Evolutionary conservation across 2,888 invertebrate species (phyloP), one percentile per base, ranked within the genome.

Genomic region (Ctenicera cuprea): DNA sequence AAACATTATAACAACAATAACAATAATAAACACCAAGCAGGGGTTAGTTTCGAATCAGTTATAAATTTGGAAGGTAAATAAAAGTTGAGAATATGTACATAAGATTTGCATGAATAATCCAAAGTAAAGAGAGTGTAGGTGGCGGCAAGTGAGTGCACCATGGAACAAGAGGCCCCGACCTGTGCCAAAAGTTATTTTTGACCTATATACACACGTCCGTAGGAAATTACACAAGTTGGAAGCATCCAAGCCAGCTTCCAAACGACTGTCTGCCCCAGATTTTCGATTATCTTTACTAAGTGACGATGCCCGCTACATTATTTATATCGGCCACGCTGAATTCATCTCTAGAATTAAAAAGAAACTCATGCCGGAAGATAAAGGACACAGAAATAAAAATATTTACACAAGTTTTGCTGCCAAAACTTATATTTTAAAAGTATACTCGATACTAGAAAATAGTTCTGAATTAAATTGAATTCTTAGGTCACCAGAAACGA

Each of bases 101-200:
- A 45, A 62, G 16, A 62, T 62, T 62, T 63, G 64, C 64, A 64
- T 64, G 48, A 64, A 63, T 63, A 63, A 45, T 20, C 45, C 8
- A 2, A 26, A 20, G 22, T 14, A 1, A 61, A 30, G 12, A 63
- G 12, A 63, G 33, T 48, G 73, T 73, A 41, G 66, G 74, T 54
- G 70, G 70, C 12, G 50, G 37, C 54, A 30, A 66, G 52, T 26
- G 37, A 37, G 54, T 63, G 41, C 33, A 57, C 50, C 26, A 45
- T 38, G 59, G 45, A 57, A 57, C 65, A 59, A 67, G 70, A 63
- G 41, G 57, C 65, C 68, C 71, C 69, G 75, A 64, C 72, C 71
- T 77, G 74, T 76, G 74, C 74, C 77, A 76, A 77, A 76, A 73
- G 76, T 76, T 77, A 77, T 77, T 77, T 77, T 75, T 59, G 76